Evolutionary conservation across 2,113 vertebrate genomes (phyloP).

Genomic region (Lophius piscatorius): DNA sequence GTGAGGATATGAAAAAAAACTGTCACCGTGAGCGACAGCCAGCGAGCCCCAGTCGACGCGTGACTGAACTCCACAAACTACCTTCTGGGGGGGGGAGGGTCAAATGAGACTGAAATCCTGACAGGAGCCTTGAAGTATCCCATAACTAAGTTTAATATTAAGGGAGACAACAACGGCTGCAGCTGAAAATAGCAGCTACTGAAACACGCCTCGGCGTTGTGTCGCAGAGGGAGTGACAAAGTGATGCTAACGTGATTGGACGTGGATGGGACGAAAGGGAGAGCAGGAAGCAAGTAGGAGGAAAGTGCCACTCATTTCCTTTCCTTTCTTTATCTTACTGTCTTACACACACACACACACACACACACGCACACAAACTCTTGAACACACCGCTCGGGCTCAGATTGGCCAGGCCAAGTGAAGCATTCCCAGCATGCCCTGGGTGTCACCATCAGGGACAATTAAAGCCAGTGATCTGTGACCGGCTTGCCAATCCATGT

Average conservation of each 20-base stretch:
- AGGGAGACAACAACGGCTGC: conserved; percentile 41
- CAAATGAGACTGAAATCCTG: conserved; percentile 61
- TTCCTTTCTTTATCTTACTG: neutral
- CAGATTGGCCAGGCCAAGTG: conserved; percentile 49
- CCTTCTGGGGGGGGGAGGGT: conserved; percentile 51
- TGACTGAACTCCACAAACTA: conserved; percentile 54
- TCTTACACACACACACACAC: conserved; percentile 6
- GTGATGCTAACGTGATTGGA: conserved; percentile 57
- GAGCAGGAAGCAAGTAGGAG: conserved; percentile 43
- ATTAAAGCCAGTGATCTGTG: conserved; percentile 76
- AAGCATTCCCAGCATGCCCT: conserved; percentile 34
- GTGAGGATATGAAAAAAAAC: conserved; percentile 30
- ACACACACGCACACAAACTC: conserved; percentile 1
- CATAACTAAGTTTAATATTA: conserved; percentile 61
- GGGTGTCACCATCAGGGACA: conserved; percentile 59
- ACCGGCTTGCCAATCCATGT: conserved; percentile 52
- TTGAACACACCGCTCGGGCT: conserved; percentile 16
- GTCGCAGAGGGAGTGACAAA: conserved; percentile 49
- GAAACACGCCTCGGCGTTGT: conserved; percentile 56
- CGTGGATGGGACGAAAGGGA: conserved; percentile 59
- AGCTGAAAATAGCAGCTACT: conserved; percentile 67
- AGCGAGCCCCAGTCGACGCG: conserved; percentile 35
- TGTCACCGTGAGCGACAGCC: conserved; percentile 69
- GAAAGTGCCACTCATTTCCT: conserved; percentile 35
- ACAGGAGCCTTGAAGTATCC: conserved; percentile 57